These are phyloP conservation scores for Thalassarche chlororhynchos DNA, from an alignment of 2,113 vertebrate genomes.

Conservation along the genomic window DNA sequence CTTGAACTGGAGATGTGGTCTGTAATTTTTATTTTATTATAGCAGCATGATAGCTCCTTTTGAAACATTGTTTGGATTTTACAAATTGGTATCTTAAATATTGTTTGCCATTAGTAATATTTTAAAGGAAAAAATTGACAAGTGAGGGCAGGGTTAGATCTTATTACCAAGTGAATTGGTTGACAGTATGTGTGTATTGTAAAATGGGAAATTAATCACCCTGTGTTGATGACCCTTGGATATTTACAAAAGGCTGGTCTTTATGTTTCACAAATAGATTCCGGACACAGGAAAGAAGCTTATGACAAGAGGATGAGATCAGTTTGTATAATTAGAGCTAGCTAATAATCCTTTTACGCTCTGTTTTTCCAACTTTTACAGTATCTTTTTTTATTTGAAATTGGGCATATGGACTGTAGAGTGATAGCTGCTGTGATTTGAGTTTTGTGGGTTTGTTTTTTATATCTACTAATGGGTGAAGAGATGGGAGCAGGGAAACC, in stretches of 20 bases:
- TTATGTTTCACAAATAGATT: constrained; percentile 65
- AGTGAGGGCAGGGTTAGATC: background rate
- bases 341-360: constrained; percentile 81
- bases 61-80: background rate
- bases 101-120: background rate
- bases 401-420: background rate
- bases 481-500: background rate
- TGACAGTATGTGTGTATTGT: background rate
- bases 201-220: constrained; percentile 18
- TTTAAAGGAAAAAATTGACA: background rate
- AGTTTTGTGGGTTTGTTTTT: background rate
- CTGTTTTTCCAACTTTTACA: constrained; percentile 65
- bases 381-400: constrained; percentile 55
- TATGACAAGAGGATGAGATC: constrained; percentile 84
- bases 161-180: background rate
- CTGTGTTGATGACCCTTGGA: constrained; percentile 18
- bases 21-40: constrained; percentile 40
- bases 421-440: background rate
- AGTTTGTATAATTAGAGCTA: constrained; percentile 84
- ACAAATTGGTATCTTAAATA: background rate
- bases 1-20: constrained; percentile 33
- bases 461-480: background rate
- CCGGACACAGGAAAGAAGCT: constrained; percentile 76
- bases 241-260: constrained; percentile 29
- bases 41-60: background rate